Evolutionary conservation across 2,113 vertebrate species (phyloP), one percentile per base, ranked within the genome.

Genomic region (Lagopus muta): DNA sequence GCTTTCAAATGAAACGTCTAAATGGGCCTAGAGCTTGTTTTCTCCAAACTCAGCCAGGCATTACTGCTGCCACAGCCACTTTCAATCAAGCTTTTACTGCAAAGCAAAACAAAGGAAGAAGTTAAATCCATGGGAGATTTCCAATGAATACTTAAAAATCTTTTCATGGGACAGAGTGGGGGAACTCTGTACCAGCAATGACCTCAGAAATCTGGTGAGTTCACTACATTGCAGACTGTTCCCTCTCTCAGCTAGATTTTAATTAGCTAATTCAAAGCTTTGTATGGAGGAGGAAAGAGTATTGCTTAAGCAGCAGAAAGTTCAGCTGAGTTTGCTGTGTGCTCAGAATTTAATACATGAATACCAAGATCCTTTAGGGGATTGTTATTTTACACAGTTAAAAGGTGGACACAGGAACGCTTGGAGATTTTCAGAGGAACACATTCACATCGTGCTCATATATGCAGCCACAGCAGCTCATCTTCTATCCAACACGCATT

Each of bases 31-130:
- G 95, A 94, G 96, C 97, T 98, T 90, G 97, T 97, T 98, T 98
- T 98, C 97, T 98, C 97, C 94, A 95, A 96, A 95, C 90, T 94
- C 97, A 97, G 97, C 98, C 98, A 98, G 98, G 97, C 98, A 97
- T 98, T 95, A 91, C 97, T 97, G 96, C 97, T 98, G 98, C 98
- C 98, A 98, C 97, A 97, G 98, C 96, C 97, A 98, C 97, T 98
- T 98, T 98, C 97, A 98, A 98, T 98, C 97, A 98, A 97, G 97
- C 97, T 97, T 98, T 98, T 97, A 97, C 96, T 98, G 96, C 96
- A 96, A 96, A 97, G 96, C 94, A 94, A 97, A 98, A 98, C 97
- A 97, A 97, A 97, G 97, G 96, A 98, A 97, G 97, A 97, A 96
- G 96, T 97, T 95, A 96, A 97, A 97, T 97, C 97, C 97, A 94